Evolutionary conservation across 2,113 vertebrate genomes (phyloP), one percentile per base, ranked within the genome.

Genomic region (Xiphophorus maculatus): DNA sequence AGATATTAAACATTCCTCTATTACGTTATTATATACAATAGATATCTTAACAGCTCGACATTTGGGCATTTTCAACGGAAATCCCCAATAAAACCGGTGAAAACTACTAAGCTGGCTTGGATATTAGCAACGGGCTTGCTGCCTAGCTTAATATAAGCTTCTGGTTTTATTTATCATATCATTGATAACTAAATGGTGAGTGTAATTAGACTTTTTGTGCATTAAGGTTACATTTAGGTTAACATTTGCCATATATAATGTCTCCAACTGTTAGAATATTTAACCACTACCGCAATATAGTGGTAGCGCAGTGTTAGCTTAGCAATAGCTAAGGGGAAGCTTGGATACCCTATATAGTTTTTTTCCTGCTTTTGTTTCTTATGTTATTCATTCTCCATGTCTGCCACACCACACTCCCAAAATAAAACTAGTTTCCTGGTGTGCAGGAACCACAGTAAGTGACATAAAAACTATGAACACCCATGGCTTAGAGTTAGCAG

Each of bases 41-140:
- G 3, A 9, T 0, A 0, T 58, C 25, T 58, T 58, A 25, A 7
- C 51, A 58, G 25, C 19, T 58, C 2, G 2, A 25, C 9, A 37
- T 7, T 10, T 58, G 22, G 1, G 8, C 51, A 58, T 58, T 7
- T 22, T 19, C 14, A 22, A 64, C 63, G 17, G 5, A 19, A 4
- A 28, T 42, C 5, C 8, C 13, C 1, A 27, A 42, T 15, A 42
- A 42, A 11, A 1, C n/a, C 1, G 1, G 11, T 40, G 0, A 54
- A 66, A 74, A 35, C 73, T 60, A 28, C 42, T 35, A 54, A 58
- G 35, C 70, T 87, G 66, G 76, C 81, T 68, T 30, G 32, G 30
- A 28, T 25, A n/a, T 71, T 77, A 84, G 81, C 81, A 63, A 3
- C 66, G 74, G 37, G 60, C 28, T 72, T 63, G 77, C 71, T 68